Percentiles rank a stretch among this genome's conserved stretches.
Evolutionary conservation across 2,888 invertebrate genomes (phyloP).

Genomic region (Seira ritae): DNA sequence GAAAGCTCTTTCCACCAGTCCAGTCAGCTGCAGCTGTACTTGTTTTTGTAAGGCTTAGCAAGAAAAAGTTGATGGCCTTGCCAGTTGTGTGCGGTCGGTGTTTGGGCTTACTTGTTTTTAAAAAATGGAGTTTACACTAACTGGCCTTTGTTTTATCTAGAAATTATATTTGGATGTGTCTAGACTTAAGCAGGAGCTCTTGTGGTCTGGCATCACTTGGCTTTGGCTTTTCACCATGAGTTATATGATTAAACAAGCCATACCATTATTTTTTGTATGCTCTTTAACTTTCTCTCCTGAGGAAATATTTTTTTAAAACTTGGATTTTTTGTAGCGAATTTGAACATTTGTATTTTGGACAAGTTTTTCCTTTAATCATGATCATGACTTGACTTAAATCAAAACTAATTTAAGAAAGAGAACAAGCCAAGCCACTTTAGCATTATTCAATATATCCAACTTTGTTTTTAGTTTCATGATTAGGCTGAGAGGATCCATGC

Average conservation of each 20-base stretch:
- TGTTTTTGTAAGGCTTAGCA: background rate
- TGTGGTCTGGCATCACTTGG: background rate
- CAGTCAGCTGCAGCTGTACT: slow-evolving; percentile 2
- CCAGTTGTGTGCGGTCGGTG: slow-evolving; percentile 11
- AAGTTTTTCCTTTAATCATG: background rate
- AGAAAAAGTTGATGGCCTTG: slow-evolving; percentile 14
- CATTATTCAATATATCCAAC: background rate
- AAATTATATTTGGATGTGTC: background rate
- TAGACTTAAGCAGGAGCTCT: background rate
- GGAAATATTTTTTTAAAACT: too few species aligned
- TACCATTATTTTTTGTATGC: background rate
- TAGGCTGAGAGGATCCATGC: background rate
- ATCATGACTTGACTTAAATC: background rate
- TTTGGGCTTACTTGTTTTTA: background rate
- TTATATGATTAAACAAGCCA: background rate
- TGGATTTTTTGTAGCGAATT: background rate
- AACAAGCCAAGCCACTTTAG: background rate
- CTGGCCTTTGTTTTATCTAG: background rate
- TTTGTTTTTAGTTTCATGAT: background rate
- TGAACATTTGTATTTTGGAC: background rate
- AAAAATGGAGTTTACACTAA: background rate
- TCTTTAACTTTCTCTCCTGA: background rate
- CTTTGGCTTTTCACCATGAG: background rate
- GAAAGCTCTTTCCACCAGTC: background rate
- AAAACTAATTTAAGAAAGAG: background rate